Base-by-base conservation (phyloP, 2,888 invertebrate species). In the Nipponacmea schrenckii region DNA sequence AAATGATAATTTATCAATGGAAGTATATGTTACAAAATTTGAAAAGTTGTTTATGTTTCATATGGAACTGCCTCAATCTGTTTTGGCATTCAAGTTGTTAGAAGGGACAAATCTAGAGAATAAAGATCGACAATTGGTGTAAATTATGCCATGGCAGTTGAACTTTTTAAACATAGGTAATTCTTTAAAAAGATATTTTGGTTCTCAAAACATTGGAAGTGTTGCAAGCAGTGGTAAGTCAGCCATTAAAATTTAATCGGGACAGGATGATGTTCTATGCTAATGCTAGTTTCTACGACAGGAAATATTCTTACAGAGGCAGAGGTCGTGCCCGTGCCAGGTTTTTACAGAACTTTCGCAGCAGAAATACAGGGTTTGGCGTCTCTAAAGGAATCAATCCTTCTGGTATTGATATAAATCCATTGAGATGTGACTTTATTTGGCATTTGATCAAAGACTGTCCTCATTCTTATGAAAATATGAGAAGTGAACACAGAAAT, bases 111-210 rank as follows among this genome's bases (percentile, higher is more conserved):
- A 70, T 67, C 26, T 48, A 68, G 20, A 68, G n/a, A 69, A 69
- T 63, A 75, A 70, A 50, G 75, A 74, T 46, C 64, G 72, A 66
- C 75, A 75, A 62, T 39, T 75, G 70, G 73, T 68, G 73, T 75
- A 24, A 68, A 73, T 62, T 75, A 75, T 70, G 20, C 20, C 15
- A 15, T 56, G 2, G 67, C 63, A 63, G 69, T 68, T 39, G 20
- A 44, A 48, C 27, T 74, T 14, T 74, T 74, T 64, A 70, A 70
- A 62, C 72, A 74, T 72, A 68, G 27, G 56, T 14, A 70, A 20
- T 26, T 70, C 64, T 3, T 56, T 67, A 14, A 66, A 67, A 45
- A 72, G 72, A 48, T 72, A 63, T 45, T 72, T 72, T 63, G 72
- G 74, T 17, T 56, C 69, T 31, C 72, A 69, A 46, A 67, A 69